Evolutionary conservation across 2,797 vertebrate genomes (phyloP), one percentile per base, ranked within the genome.

Genomic region (Oreortyx pictus): DNA sequence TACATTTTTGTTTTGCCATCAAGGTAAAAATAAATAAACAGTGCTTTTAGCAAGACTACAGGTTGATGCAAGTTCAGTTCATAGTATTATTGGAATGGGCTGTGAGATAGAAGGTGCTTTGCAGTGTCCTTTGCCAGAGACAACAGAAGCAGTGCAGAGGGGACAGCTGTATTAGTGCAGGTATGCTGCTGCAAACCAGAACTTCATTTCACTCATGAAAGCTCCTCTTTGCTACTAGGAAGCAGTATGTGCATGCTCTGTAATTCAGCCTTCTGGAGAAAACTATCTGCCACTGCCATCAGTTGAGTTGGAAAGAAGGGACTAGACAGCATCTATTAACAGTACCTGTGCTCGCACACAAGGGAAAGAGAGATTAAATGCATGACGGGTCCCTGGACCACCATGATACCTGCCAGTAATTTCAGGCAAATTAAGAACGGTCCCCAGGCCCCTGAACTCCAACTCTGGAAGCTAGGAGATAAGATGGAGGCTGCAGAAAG

Each of bases 231-330:
- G 37, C 50, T 68, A 13, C 33, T 44, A 41, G 60, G 67, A 78
- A 84, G 47, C 14, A 52, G 49, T n/a, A 29, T 1, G 7, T 77
- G 56, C 11, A 16, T 9, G 14, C 12, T 71, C 52, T 84, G 37
- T 73, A 89, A 64, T 57, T 89, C 25, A 31, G 9, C 11, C 14
- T 57, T 61, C 41, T 52, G 70, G 11, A 86, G 62, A 75, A 94
- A 85, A 41, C 17, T 14, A 7, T 31, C 54, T 79, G 52, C 1
- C 1, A 22, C 57, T 73, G 60, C 33, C 31, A 64, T 56, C 52
- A 41, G 9, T 16, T 0, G 0, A n/a, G 22, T 0, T 82, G 25
- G 11, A 49, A 47, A 75, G 37, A 80, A 67, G 41, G 29, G 39
- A 73, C 23, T 4, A 78, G 35, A 12, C 33, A 76, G 62, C 72